Evolutionary conservation across 1,140 invertebrate species (phyloP), one percentile per base, ranked within the genome.

Genomic region (Lepidurus apus): DNA sequence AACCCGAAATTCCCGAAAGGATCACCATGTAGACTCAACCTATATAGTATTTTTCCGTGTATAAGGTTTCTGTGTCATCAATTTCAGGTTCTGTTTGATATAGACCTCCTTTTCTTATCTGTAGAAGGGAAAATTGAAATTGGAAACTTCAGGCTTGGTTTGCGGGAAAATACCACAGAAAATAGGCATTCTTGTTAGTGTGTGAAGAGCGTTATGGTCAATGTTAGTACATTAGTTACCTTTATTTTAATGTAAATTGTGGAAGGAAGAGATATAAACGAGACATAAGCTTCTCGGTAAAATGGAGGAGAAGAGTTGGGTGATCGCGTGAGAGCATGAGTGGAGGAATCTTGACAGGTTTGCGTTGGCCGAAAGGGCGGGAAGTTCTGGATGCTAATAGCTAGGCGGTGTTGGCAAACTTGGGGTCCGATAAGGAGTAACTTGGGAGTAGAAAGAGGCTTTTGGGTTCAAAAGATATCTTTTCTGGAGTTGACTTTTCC

Each of bases 351-450:
- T 65, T 65, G 53, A 65, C 53, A 65, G 53, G 53, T 65, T 65
- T 65, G 13, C 53, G 13, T n/a, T 65, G 53, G 53, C 17, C 53
- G 21, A 65, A 9, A 0, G 21, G 53, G 53, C 17, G 17, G 53
- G 53, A 65, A 65, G 21, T 13, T 65, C 53, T 21, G 17, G 53
- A 65, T 65, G 53, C 53, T 65, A 65, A 65, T 65, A 65, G 53
- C 53, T 65, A 65, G 53, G 53, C 53, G 53, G 53, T 65, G 53
- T 65, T 65, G 53, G 53, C 53, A 65, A 65, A 65, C 53, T 65
- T 65, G 53, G 53, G 53, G 17, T 65, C 53, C 7, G 53, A 65
- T 65, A 65, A 65, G 53, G 53, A 65, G 21, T 65, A 65, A 65
- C 13, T 65, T 65, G 9, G 13, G 53, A 21, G 53, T n/a, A 65